Base-by-base conservation (phyloP, 2,113 vertebrate genomes). In the Pontoporia blainvillei region DNA sequence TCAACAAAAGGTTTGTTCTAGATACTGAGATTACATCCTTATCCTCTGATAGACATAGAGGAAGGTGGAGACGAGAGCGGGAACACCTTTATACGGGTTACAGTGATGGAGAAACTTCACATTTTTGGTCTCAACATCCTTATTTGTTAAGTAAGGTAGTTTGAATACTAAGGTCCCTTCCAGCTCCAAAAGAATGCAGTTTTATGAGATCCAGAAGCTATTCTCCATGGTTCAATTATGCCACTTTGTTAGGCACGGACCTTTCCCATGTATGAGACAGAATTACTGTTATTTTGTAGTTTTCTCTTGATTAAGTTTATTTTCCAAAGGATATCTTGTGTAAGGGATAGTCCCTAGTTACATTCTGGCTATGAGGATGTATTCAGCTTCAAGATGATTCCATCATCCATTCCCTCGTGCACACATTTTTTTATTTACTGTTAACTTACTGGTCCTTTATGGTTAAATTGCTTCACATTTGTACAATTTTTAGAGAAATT, bases 21-120 rank as follows among this genome's bases (percentile, higher is more conserved):
- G 66, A 25, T 76, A 15, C 3, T 44, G 27, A 83, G 21, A 85
- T 18, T 73, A 15, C 0, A 41, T 18, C 18, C 1, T 79, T 90
- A 8, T n/a, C 29, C 9, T 79, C 8, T 54, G 3, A 15, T 1
- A 49, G 21, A 62, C 25, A 41, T 44, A 23, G 13, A 0, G 2
- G 31, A 57, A 6, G 34, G 4, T 27, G 25, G 52, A 75, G 3
- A 52, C 0, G 0, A 46, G 7, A 62, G 1, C 0, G 1, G 15
- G 10, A 67, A 71, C 5, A 27, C 1, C 2, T 82, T n/a, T 72
- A 12, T 1, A 20, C 0, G 1, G 46, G n/a, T 69, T 31, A 34
- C n/a, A 3, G 75, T 59, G 34, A 69, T 21, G 25, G 31, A 92
- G 46, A 90, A 61, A 69, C 23, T 61, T 84, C 41, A 27, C 1